phyloP scores from a whole-genome alignment of 1,140 invertebrate species.

The Eumeta japonica region DNA sequence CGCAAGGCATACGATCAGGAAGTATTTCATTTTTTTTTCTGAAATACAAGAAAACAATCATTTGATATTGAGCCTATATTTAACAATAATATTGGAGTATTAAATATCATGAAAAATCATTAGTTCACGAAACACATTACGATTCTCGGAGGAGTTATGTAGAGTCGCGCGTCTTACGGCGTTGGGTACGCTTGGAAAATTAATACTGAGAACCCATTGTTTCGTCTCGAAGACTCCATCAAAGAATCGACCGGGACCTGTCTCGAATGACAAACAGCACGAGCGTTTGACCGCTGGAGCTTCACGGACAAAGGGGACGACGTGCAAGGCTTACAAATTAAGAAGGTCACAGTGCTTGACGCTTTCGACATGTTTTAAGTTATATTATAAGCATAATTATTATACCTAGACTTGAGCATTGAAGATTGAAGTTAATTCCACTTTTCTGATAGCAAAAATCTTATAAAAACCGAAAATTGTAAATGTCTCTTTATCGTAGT shows the following conservation, averaged over 20 bases:
- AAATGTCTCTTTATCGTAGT: not conserved
- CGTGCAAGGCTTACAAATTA: too few species aligned
- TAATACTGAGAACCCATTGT: too few species aligned
- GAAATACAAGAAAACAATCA: constrained; percentile 1
- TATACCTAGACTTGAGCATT: not conserved
- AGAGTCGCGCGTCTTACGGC: not conserved
- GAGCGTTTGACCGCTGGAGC: too few species aligned
- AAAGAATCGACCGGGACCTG: too few species aligned
- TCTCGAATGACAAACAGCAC: too few species aligned
- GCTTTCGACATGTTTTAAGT: too few species aligned
- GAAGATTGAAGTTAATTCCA: not conserved
- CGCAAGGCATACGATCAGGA: constrained; percentile 33
- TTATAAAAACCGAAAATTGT: not conserved
- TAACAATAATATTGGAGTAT: not conserved
- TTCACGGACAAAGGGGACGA: too few species aligned
- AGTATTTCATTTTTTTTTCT: constrained; percentile 28
- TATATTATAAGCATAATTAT: too few species aligned
- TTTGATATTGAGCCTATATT: not conserved
- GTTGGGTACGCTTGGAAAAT: too few species aligned
- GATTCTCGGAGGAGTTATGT: not conserved
- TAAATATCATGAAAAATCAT: not conserved
- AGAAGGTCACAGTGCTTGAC: too few species aligned
- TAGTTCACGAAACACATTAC: not conserved
- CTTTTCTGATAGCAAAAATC: not conserved
- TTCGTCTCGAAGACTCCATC: too few species aligned